A percentile compares a stretch with the other conserved stretches of the same genome.
Evolutionary conservation across 92 coral and sea anemone species (phyloP).

Genomic region (Zoanthus solanderi): DNA sequence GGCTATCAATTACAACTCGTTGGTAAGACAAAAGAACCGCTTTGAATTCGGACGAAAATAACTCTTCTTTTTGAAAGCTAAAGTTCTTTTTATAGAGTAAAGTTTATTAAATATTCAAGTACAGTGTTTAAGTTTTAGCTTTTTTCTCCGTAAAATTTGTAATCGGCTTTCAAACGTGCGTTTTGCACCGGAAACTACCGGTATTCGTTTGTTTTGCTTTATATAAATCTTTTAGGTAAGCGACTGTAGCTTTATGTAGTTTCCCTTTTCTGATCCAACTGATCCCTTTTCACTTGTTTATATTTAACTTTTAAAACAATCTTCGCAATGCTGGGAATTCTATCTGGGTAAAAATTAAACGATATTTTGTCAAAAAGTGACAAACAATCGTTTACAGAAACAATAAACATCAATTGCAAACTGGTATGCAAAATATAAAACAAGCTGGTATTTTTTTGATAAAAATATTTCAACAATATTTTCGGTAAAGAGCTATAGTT

Average conservation of each 20-base stretch:
- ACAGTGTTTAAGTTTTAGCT: background rate
- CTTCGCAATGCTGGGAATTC: background rate
- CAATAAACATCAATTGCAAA: slow-evolving; percentile 1
- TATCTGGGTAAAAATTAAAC: slow-evolving; percentile 1
- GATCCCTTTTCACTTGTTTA: background rate
- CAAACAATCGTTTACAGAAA: background rate
- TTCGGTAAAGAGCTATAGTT: no score
- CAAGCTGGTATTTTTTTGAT: slow-evolving; percentile 32
- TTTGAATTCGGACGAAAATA: no score
- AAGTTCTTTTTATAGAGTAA: no score
- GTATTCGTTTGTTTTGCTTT: background rate
- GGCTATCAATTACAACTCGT: no score
- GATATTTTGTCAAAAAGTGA: slow-evolving; percentile 11
- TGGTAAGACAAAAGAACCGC: no score
- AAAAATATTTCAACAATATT: background rate
- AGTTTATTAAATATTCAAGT: background rate
- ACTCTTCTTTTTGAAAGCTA: no score
- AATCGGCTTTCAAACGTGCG: background rate
- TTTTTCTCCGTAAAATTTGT: background rate
- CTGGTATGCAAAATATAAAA: background rate
- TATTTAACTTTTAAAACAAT: background rate
- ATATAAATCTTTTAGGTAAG: background rate
- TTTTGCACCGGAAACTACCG: background rate
- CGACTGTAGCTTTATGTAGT: background rate
- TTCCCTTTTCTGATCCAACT: background rate